Conservation (phyloP, 2,797 vertebrate species). For the Sebastes iracundus region DNA sequence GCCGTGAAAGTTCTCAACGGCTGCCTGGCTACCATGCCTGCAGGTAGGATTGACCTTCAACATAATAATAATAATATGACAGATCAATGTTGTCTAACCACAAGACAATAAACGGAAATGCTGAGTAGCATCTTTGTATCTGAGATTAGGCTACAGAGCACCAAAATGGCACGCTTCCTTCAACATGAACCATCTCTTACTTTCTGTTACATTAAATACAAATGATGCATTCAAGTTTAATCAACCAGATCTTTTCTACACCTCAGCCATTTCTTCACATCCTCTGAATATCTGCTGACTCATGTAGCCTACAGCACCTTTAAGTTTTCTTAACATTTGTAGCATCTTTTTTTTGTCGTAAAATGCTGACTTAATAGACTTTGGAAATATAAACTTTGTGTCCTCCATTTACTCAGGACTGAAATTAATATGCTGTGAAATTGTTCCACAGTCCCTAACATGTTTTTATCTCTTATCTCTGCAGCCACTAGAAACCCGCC, state of each 20-base stretch:
- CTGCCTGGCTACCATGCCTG: conserved; percentile 93
- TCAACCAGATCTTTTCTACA: not conserved
- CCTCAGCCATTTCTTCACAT: conserved; percentile 7
- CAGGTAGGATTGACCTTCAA: conserved; percentile 80
- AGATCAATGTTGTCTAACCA: not conserved
- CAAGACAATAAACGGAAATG: not conserved
- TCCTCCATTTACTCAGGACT: not conserved
- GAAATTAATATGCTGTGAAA: not conserved
- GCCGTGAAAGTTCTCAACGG: conserved; percentile 87
- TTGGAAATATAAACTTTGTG: not conserved
- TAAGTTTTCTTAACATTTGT: not conserved
- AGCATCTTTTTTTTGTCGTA: not conserved
- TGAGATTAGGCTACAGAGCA: not conserved
- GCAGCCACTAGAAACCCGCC: conserved; percentile 92
- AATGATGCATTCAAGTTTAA: conserved; percentile 22
- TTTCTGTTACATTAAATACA: not conserved
- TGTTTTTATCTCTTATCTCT: not conserved
- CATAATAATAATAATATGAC: not conserved
- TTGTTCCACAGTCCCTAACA: not conserved
- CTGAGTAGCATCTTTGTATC: not conserved
- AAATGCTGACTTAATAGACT: not conserved
- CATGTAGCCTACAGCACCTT: not conserved
- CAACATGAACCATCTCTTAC: not conserved
- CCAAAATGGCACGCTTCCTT: not conserved
- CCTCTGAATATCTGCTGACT: conserved; percentile 37